Base-by-base conservation (phyloP, 2,888 invertebrate species). In the Trichogramma dendrolimi region DNA sequence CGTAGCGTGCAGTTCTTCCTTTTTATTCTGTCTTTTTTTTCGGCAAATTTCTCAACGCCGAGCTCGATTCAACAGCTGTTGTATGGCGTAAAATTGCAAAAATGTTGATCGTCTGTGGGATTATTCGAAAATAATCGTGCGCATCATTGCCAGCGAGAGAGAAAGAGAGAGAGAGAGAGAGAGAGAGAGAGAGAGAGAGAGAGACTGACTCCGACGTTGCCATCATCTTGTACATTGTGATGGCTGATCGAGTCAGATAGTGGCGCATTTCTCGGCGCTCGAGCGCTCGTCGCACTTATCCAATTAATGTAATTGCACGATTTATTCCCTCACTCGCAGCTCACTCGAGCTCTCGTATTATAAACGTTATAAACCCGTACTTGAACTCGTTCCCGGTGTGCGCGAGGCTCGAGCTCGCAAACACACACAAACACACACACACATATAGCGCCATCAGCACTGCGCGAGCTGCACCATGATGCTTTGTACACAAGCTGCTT, bases 291-390 rank as follows among this genome's bases (percentile, higher is more conserved):
- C 69, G 69, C 73, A 72, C 71, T 78, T 74, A 76, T 76, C 72
- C 74, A 78, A 77, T 78, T 77, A 78, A 73, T 75, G 73, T 78
- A 76, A 78, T 77, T 77, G 73, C 73, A 62, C 70, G 73, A 78
- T 78, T 66, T 76, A 75, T 76, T 75, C 70, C 68, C 64, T 63
- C 44, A 47, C 46, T 51, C n/a, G 49, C n/a, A 27, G 27, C 27
- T 27, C 27, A 27, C 27, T 27, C 27, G 27, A 27, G 27, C 27
- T 41, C 14, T 53, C 44, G 41, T n/a, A 42, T 10, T 48, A 43
- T 14, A 47, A n/a, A 58, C 55, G 54, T 27, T 51, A 56, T 53
- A 44, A n/a, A 27, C 38, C 53, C 50, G 60, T 61, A 63, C 63
- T 70, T 69, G 69, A 70, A 69, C 68, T 67, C 64, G 61, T 55